phyloP scores from a whole-genome alignment of 1,140 invertebrate genomes.

The Globodera rostochiensis region DNA sequence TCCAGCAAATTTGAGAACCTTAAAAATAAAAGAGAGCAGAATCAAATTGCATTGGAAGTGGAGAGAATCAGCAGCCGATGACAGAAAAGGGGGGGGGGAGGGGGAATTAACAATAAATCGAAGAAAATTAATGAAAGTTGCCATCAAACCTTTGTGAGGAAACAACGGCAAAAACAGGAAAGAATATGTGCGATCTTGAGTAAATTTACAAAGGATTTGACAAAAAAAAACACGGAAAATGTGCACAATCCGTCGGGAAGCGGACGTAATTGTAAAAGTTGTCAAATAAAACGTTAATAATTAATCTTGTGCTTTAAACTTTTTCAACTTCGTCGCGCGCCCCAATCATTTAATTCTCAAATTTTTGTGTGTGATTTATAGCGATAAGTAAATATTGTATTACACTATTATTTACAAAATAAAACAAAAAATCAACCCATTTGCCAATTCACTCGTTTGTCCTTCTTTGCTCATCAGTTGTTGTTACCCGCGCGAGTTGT shows the following conservation, averaged over 20 bases:
- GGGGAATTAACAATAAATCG: not conserved
- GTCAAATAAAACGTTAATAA: too few relatives aligned
- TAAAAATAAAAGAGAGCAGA: not conserved
- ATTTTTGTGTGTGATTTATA: too few relatives aligned
- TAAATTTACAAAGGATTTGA: not conserved
- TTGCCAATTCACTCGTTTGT: not conserved
- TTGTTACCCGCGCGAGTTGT: constrained; percentile 20
- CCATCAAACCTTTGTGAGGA: not conserved
- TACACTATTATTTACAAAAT: not conserved
- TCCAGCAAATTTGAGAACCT: too few relatives aligned
- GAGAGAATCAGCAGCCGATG: not conserved
- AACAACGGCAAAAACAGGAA: not conserved
- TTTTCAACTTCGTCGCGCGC: too few relatives aligned
- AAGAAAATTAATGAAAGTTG: not conserved
- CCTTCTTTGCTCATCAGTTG: not conserved
- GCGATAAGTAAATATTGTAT: too few relatives aligned
- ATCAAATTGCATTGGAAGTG: not conserved
- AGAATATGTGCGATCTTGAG: not conserved
- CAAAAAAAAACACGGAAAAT: not conserved
- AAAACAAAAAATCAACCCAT: not conserved
- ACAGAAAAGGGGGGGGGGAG: not conserved
- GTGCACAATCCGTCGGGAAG: not conserved
- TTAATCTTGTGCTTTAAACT: too few relatives aligned
- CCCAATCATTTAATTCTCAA: too few relatives aligned
- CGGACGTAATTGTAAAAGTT: not conserved